These are phyloP conservation scores for Eupithecia subumbrata DNA, from an alignment of 2,888 invertebrate species.

Conservation along the genomic window DNA sequence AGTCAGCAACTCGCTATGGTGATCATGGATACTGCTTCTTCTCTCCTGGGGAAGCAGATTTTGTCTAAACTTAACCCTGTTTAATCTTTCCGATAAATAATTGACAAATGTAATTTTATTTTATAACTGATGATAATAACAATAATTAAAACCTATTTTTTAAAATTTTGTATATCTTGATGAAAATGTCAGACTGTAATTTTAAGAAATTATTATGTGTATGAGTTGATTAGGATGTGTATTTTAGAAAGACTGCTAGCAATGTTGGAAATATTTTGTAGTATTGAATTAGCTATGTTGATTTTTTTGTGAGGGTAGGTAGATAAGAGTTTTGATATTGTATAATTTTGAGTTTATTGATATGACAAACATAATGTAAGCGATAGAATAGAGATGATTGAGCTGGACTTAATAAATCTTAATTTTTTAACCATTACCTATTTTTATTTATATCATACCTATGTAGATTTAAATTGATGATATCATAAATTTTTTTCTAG, in stretches of 20 bases:
- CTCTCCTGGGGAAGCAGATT: conserved; percentile 67
- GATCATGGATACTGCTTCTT: conserved; percentile 64
- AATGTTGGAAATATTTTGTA: neutral
- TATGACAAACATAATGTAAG: neutral
- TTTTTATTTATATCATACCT: neutral
- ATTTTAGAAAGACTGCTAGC: neutral
- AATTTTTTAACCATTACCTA: neutral
- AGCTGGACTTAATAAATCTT: conserved; percentile 13
- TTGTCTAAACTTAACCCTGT: conserved; percentile 58
- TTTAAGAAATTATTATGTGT: neutral
- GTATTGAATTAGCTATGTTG: neutral
- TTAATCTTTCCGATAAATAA: neutral
- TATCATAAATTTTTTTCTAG: too few relatives aligned
- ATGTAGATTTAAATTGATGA: too few relatives aligned
- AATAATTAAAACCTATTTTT: neutral
- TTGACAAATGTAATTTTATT: neutral
- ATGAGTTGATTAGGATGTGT: neutral
- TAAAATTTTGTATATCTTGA: neutral
- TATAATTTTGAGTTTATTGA: neutral
- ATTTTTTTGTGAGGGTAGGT: neutral
- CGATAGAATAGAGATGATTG: neutral
- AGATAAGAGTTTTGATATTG: neutral
- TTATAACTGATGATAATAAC: neutral
- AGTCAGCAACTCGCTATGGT: conserved; percentile 63
- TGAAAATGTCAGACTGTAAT: neutral